phyloP scores from a whole-genome alignment of 2,797 vertebrate species.

The Ctenosaura bakeri region DNA sequence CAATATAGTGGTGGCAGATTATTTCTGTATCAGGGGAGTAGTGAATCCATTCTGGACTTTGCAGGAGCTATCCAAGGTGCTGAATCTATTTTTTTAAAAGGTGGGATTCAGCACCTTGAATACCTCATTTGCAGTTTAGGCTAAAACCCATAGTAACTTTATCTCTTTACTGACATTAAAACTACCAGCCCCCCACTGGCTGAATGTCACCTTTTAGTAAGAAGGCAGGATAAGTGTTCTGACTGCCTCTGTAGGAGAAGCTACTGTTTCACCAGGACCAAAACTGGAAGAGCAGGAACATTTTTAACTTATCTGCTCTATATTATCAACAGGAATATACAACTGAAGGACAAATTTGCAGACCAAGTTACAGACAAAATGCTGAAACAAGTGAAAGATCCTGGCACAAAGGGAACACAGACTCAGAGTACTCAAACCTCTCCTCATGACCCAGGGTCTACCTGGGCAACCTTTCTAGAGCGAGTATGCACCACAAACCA shows the following conservation, averaged over 20 bases:
- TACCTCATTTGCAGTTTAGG: no score
- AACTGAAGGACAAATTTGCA: not conserved
- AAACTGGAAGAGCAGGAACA: not conserved
- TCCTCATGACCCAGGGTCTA: not conserved
- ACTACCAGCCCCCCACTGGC: no score
- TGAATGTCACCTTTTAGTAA: not conserved
- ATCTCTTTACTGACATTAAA: not conserved
- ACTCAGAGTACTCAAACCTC: not conserved
- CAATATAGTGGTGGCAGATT: no score
- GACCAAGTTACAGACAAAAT: not conserved
- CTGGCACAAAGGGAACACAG: not conserved
- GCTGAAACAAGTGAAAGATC: not conserved
- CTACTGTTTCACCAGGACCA: not conserved
- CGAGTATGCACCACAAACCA: not conserved
- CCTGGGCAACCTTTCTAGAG: not conserved
- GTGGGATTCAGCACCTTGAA: no score
- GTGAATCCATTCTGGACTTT: no score
- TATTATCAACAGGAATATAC: not conserved
- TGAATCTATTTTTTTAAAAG: no score
- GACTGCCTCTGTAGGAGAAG: not conserved
- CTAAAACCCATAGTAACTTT: no score
- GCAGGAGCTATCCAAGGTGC: no score
- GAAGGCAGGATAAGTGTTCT: not conserved
- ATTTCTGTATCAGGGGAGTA: no score
- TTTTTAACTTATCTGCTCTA: not conserved